Evolutionary conservation across 2,113 vertebrate genomes (phyloP).

Genomic region (Nerophis ophidion): DNA sequence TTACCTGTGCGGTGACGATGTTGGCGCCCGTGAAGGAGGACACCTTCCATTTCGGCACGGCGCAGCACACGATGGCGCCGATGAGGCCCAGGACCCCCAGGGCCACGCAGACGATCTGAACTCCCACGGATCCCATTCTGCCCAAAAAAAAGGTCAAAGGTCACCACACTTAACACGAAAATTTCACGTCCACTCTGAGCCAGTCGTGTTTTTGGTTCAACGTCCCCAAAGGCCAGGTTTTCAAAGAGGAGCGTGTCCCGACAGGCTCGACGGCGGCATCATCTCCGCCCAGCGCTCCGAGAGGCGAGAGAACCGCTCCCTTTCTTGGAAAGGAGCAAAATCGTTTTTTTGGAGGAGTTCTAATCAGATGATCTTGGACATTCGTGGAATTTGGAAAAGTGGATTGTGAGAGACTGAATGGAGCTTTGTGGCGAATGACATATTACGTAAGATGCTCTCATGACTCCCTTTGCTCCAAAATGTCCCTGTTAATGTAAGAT

Average conservation of each 20-base stretch:
- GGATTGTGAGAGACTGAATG: too few species aligned
- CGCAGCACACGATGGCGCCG: constrained; percentile 63
- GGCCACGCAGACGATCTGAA: constrained; percentile 68
- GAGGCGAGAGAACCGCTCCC: constrained; percentile 12
- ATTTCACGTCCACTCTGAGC: background rate
- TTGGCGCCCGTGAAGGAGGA: constrained; percentile 64
- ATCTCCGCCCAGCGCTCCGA: constrained; percentile 2
- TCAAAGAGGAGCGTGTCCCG: constrained; percentile 37
- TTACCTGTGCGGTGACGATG: constrained; percentile 74
- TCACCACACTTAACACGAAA: background rate
- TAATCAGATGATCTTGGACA: too few species aligned
- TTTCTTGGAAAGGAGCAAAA: background rate
- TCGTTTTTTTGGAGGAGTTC: too few species aligned
- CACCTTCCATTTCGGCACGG: constrained; percentile 68
- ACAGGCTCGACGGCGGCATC: constrained; percentile 28
- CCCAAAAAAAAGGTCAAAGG: background rate
- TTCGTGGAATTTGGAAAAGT: too few species aligned
- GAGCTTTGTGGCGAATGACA: too few species aligned
- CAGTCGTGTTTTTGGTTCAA: background rate
- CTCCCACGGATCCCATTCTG: constrained; percentile 66
- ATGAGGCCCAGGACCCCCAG: constrained; percentile 68
- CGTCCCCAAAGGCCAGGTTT: constrained; percentile 30
- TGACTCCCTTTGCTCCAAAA: too few species aligned
- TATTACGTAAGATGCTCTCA: too few species aligned
- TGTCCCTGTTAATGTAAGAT: too few species aligned